Base-by-base conservation (phyloP, 2,113 vertebrate species). In the Engystomops pustulosus region DNA sequence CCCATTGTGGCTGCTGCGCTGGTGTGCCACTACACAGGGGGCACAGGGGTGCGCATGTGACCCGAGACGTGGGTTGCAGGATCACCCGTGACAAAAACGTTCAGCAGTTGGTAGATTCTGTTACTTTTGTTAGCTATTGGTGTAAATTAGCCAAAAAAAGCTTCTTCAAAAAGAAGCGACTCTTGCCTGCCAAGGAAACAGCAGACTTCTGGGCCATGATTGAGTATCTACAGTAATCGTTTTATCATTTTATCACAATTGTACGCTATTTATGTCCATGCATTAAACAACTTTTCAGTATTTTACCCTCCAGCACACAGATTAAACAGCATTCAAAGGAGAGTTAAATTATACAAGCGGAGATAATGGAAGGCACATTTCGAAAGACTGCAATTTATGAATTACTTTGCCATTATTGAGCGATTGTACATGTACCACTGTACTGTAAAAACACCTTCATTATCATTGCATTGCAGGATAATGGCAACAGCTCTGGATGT, bases 351-450 rank as follows among this genome's bases (percentile, higher is more conserved):
- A 74, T 74, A 49, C 70, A 74, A 74, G 70, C 23, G 38, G 70
- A 74, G 70, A 74, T 74, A 74, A 74, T 74, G 70, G 14, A 74
- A 49, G 44, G 15, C 45, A 49, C 41, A 74, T 74, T 74, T 27
- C 49, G 70, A 74, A 74, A 47, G 70, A 30, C 25, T 27, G 70
- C 70, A 74, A 74, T 74, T 74, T 74, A 74, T 74, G 25, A 74
- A 74, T 74, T 74, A 74, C 23, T 74, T 74, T 74, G 12, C 70
- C 70, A 47, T 74, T 74, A 74, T 30, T 74, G 44, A 74, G 70
- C 44, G 44, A 49, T 47, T 49, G 41, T 27, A 49, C 70, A 30
- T 47, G 70, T 49, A 47, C 38, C 7, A 47, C 70, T 72, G 47
- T 72, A 72, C 41, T 72, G 23, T 72, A 72, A 72, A 71, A 47